Evolutionary conservation across 2,797 vertebrate genomes (phyloP), one percentile per base, ranked within the genome.

Genomic region (Oreonectes daqikongensis): DNA sequence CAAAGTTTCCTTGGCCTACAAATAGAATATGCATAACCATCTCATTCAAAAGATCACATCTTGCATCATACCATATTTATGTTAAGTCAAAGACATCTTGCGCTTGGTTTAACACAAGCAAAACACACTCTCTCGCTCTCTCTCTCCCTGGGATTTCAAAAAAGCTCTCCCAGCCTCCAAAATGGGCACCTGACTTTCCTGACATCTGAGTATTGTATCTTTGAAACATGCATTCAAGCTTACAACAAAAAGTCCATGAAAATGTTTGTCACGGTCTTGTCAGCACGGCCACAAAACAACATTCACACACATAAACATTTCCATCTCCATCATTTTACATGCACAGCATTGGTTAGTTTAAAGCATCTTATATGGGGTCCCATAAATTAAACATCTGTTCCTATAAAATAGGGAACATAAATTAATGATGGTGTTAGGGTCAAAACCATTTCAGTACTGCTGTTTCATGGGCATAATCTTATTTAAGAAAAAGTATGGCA

Each of bases 351-450:
- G 24, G 20, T 61, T 22, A 65, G 18, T 60, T 57, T 63, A 48
- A 18, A 71, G 40, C 20, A 68, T 73, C 30, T 73, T 32, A 42
- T 69, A 32, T 20, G 42, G n/a, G 67, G 52, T 46, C n/a, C n/a
- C 64, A 59, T 68, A 48, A 75, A 67, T 73, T 50, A 77, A 74
- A 73, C 24, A 73, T 65, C 67, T 30, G 69, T 72, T 38, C 35
- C 57, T 53, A 30, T 69, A 72, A 71, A 74, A 55, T 14, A 50
- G 50, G 38, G 20, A 75, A 40, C 50, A 59, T 68, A 46, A 8
- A 68, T 46, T 46, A 57, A 46, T 35, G 44, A 67, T 26, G 64
- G 9, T 61, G 59, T 35, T 35, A 12, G 59, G 44, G 52, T 67
- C 38, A 46, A 57, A 75, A 46, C 10, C 0, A 30, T 65, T 74